A percentile compares a stretch with the other conserved stretches of the same genome.
Evolutionary conservation across 2,797 vertebrate genomes (phyloP).

Genomic region (Cirrhinus molitorella): DNA sequence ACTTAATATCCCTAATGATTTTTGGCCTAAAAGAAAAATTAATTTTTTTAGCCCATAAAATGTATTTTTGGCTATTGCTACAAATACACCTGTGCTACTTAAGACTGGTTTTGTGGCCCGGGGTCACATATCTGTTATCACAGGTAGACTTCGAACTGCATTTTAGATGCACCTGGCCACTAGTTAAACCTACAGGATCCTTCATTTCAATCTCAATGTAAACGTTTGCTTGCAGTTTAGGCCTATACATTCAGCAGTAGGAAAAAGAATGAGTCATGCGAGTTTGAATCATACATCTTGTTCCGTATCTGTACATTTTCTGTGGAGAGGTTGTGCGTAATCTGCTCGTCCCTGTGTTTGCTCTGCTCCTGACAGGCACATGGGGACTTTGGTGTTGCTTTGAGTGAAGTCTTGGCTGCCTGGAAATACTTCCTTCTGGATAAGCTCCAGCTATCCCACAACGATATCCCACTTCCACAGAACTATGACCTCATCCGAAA

Average conservation of each 20-base stretch:
- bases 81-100: too few relatives aligned
- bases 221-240: background rate
- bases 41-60: too few relatives aligned
- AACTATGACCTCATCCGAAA: conserved; percentile 84
- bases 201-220: background rate
- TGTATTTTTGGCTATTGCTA: too few relatives aligned
- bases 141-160: background rate
- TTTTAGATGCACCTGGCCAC: background rate
- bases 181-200: background rate
- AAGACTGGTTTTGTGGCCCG: too few relatives aligned
- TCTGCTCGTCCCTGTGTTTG: conserved; percentile 61
- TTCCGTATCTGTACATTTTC: conserved; percentile 42
- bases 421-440: conserved; percentile 91
- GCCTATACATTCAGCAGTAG: background rate
- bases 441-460: conserved; percentile 83
- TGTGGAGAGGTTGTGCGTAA: conserved; percentile 19
- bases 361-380: conserved; percentile 77
- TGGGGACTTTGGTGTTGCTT: conserved; percentile 86
- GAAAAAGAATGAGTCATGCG: conserved; percentile 12
- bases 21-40: too few relatives aligned
- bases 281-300: conserved; percentile 21
- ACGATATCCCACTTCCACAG: conserved; percentile 74
- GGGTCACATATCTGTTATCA: too few relatives aligned
- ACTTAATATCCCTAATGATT: too few relatives aligned
- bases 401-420: conserved; percentile 88